These are phyloP conservation scores for Nephrocerus scutellatus DNA, from an alignment of 2,888 invertebrate genomes.

Conservation along the genomic window DNA sequence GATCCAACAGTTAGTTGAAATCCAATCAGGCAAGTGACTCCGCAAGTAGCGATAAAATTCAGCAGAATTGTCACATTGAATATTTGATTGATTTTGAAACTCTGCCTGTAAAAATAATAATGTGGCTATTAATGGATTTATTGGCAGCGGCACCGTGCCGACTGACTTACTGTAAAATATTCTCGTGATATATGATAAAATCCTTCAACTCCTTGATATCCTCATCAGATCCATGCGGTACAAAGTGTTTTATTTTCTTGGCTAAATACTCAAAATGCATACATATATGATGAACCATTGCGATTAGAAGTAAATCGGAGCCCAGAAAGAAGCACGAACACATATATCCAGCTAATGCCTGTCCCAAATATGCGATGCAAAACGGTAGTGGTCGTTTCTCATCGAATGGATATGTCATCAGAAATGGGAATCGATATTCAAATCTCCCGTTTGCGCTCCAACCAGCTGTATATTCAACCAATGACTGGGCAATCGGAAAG, in stretches of 20 bases:
- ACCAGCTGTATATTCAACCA: conserved; percentile 15
- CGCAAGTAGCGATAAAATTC: conserved; percentile 16
- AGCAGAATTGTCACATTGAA: conserved; percentile 17
- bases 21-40: conserved; percentile 19
- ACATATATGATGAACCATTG: conserved; percentile 22
- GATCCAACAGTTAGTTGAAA: conserved; percentile 19
- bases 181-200: conserved; percentile 21
- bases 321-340: conserved; percentile 20
- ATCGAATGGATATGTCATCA: conserved; percentile 20
- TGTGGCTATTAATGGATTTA: no score
- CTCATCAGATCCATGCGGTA: conserved; percentile 18
- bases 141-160: no score
- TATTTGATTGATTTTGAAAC: conserved; percentile 18
- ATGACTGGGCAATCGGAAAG: conserved; percentile 20
- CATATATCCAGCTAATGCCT: conserved; percentile 14
- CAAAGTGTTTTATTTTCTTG: conserved; percentile 18
- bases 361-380: conserved; percentile 16
- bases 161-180: conserved; percentile 24
- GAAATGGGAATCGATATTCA: conserved; percentile 20
- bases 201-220: conserved; percentile 18
- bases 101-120: no score
- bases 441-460: conserved; percentile 12
- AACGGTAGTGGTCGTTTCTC: conserved; percentile 5
- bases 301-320: conserved; percentile 23
- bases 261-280: conserved; percentile 26